Evolutionary conservation across 92 coral and sea anemone species (phyloP), one percentile per base, ranked within the genome.

Genomic region (Pocillopora grandis): DNA sequence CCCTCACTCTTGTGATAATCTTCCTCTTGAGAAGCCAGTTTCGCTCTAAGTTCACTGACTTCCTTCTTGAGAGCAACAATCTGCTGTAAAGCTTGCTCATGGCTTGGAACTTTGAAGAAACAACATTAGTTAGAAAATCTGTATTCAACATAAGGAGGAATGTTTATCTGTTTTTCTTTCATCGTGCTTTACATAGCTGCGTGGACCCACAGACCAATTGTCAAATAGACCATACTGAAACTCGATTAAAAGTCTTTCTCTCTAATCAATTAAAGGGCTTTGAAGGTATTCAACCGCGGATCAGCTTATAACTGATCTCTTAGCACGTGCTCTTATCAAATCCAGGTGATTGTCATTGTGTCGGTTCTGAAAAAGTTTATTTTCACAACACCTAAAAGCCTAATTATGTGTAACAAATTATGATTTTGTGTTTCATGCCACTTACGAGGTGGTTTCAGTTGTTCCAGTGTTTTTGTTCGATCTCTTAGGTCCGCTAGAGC

Each of bases 401-500:
- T 42, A 42, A 42, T 42, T 42, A 42, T 42, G 8, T 42, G 4
- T 42, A 42, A 42, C 52, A 42, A 42, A 42, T 42, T 3, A 42
- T 42, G 8, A 42, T 3, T 42, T 42, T 42, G 52, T 42, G 7
- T 42, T 42, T 42, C 52, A 42, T 42, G 52, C 12, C 20, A 84
- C 98, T 87, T 86, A 95, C 98, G 86, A 17, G 98, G 98, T 49
- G 98, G 95, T 77, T 93, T 91, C 12, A 95, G 90, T 63, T 95
- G 95, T 66, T 95, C 97, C 87, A 95, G 85, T 69, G 90, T 83
- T 76, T 95, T 95, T 61, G 95, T 19, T 67, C 91, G 91, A 71
- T 88, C 89, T 77, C 98, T 90, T 15, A 93, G 83, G 73, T 95
- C 98, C 63, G 94, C 91, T 75, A 95, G 75, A 27, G 98, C 98